Percentiles rank a stretch among this genome's conserved stretches.
Conservation (phyloP, 2,113 vertebrate genomes). For the Leucoraja erinaceus region DNA sequence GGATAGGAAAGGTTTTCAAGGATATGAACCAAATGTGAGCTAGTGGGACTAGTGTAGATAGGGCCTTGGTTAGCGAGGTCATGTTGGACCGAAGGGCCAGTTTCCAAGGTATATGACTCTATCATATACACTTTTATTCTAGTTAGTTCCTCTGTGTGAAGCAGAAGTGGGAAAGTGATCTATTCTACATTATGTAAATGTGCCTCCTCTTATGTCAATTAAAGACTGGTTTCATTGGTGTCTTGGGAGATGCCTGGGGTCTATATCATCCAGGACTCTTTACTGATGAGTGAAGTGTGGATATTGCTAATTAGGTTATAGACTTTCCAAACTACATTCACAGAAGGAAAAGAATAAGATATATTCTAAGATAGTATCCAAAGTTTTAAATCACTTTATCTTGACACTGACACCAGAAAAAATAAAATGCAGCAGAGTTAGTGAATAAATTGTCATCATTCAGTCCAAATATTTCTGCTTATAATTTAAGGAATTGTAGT, state of each 20-base stretch:
- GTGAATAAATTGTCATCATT: background rate
- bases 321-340: background rate
- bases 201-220: background rate
- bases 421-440: background rate
- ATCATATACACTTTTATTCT: background rate
- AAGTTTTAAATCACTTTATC: background rate
- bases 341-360: background rate
- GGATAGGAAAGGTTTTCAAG: too few relatives aligned
- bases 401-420: background rate
- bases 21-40: too few relatives aligned
- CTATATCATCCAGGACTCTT: background rate
- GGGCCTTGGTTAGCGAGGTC: too few relatives aligned
- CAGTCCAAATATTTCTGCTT: background rate
- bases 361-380: background rate
- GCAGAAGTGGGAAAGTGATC: background rate
- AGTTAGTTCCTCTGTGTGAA: background rate
- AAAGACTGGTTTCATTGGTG: constrained; percentile 3
- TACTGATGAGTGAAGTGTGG: background rate
- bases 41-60: too few relatives aligned
- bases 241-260: background rate
- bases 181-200: background rate
- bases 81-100: too few relatives aligned
- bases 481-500: background rate
- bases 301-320: background rate
- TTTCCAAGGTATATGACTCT: background rate